Percentiles rank a stretch among this genome's conserved stretches.
Evolutionary conservation across 2,113 vertebrate genomes (phyloP).

Genomic region (Halcyon senegalensis): DNA sequence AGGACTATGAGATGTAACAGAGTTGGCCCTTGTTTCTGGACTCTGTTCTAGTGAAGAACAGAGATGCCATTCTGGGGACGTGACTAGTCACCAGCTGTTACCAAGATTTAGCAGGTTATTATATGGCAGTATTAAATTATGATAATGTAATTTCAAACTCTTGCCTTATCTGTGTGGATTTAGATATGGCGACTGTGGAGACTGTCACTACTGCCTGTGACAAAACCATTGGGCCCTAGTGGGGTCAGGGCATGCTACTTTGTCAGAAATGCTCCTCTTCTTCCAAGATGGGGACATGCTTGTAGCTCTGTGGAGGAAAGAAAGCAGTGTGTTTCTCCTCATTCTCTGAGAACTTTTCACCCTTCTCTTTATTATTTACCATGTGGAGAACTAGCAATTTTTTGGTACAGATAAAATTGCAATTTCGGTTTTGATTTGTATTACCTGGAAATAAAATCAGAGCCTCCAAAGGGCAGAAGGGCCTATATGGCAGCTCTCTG

Average conservation of each 20-base stretch:
- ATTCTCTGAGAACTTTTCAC: not conserved
- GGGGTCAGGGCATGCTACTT: not conserved
- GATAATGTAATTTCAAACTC: not conserved
- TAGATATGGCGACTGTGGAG: not conserved
- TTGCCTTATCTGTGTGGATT: not conserved
- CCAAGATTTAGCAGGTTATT: not conserved
- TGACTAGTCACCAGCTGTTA: not conserved
- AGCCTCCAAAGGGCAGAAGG: slow-evolving; percentile 9
- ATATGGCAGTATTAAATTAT: not conserved
- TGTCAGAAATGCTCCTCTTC: not conserved
- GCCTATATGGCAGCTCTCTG: not conserved
- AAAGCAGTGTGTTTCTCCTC: not conserved
- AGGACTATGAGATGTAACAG: not conserved
- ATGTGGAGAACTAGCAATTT: not conserved
- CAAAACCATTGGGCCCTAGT: not conserved
- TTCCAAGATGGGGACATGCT: not conserved
- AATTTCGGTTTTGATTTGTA: slow-evolving; percentile 16
- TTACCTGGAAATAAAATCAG: slow-evolving; percentile 17
- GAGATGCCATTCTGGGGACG: not conserved
- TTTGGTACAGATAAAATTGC: not conserved
- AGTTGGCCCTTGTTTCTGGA: not conserved
- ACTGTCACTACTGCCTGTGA: not conserved
- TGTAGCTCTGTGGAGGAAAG: not conserved
- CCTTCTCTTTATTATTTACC: slow-evolving; percentile 5
- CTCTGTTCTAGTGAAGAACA: not conserved